These are phyloP conservation scores for Spicauda simplicius DNA, from an alignment of 2,888 invertebrate genomes.

Conservation along the genomic window DNA sequence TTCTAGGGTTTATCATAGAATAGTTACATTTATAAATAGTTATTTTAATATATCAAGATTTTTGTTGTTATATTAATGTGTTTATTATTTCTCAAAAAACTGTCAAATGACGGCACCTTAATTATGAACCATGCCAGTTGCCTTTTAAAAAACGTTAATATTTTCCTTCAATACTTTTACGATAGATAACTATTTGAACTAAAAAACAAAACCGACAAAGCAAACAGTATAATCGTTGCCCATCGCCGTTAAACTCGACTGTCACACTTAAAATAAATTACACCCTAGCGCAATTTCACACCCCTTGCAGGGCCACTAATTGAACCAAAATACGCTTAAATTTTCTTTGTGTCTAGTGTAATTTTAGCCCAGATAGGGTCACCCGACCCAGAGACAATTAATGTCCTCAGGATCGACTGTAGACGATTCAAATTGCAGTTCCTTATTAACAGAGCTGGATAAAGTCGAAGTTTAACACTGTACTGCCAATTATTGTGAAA, in stretches of 20 bases:
- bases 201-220: constrained; percentile 4
- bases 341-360: constrained; percentile 79
- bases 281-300: constrained; percentile 73
- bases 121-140: background rate
- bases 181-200: background rate
- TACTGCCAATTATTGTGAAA: constrained; percentile 11
- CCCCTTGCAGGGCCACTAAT: constrained; percentile 72
- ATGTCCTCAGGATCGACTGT: constrained; percentile 51
- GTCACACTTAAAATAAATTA: constrained; percentile 77
- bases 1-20: too few species aligned
- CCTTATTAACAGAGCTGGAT: constrained; percentile 40
- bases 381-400: constrained; percentile 70
- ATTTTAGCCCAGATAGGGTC: constrained; percentile 75
- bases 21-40: too few species aligned
- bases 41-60: too few species aligned
- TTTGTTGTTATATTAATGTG: too few species aligned
- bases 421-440: constrained; percentile 46
- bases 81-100: too few species aligned
- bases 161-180: background rate
- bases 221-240: constrained; percentile 39
- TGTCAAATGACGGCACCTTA: too few species aligned
- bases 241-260: constrained; percentile 52
- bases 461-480: background rate
- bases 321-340: constrained; percentile 80
- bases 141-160: background rate